A percentile compares a stretch with the other conserved stretches of the same genome.
phyloP scores from a whole-genome alignment of 2,888 invertebrate species.

The Drosophila differens region DNA sequence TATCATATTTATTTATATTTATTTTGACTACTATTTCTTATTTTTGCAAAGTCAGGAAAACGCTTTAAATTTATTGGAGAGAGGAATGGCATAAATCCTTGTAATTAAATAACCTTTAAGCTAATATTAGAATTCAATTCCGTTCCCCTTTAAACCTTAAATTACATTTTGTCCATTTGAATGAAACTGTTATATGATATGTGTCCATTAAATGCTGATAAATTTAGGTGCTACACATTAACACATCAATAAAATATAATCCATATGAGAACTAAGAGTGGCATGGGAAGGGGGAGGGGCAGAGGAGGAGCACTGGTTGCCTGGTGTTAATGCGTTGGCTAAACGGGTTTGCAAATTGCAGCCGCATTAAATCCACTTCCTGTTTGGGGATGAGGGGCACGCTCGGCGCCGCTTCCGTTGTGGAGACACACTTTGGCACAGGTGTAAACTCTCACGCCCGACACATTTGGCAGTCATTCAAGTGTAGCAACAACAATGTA shows the following conservation, averaged over 20 bases:
- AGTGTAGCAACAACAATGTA: slow-evolving; percentile 67
- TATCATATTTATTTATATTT: background rate
- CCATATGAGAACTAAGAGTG: slow-evolving; percentile 2
- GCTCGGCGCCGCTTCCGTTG: slow-evolving; percentile 53
- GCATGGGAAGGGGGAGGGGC: background rate
- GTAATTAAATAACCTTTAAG: background rate
- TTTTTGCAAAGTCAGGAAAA: background rate
- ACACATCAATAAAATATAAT: slow-evolving; percentile 53
- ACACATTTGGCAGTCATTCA: slow-evolving; percentile 79
- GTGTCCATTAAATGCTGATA: background rate
- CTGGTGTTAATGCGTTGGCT: slow-evolving; percentile 63
- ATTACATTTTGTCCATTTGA: background rate
- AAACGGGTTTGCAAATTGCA: slow-evolving; percentile 72
- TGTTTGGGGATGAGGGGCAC: slow-evolving; percentile 27
- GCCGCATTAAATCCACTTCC: slow-evolving; percentile 76
- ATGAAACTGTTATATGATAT: background rate
- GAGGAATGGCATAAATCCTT: background rate
- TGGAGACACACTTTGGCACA: slow-evolving; percentile 53
- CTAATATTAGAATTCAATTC: background rate
- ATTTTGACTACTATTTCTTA: background rate
- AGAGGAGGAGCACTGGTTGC: background rate
- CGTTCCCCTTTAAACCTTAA: background rate
- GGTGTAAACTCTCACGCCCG: slow-evolving; percentile 72
- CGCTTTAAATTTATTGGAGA: background rate
- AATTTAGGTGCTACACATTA: slow-evolving; percentile 27